Base-by-base conservation (phyloP, 2,113 vertebrate species). In the Pelusios castaneus region DNA sequence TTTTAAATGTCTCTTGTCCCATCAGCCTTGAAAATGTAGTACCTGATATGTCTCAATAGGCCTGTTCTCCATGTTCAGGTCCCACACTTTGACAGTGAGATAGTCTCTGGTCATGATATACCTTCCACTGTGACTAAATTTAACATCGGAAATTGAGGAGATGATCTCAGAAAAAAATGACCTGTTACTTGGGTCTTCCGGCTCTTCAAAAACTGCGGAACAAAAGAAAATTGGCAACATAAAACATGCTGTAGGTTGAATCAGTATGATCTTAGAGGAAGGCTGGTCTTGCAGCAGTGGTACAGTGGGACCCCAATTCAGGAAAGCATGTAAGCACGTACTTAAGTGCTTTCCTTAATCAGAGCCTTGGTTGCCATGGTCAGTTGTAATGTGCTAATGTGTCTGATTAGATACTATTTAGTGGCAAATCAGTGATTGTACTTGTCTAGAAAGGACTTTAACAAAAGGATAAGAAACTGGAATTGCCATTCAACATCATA, bases 161-260 rank as follows among this genome's bases (percentile, higher is more conserved):
- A 99, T 99, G 96, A 99, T 99, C 98, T 99, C 99, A 3, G 99
- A 99, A 97, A 99, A 99, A 96, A 99, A 99, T 0, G 99, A 99
- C 47, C 99, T 98, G 88, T 99, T 99, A 97, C 99, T 99, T 7
- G 99, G 99, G 96, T 99, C 99, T 96, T 99, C 99, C 0, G 99
- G 99, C 97, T 99, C 99, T 94, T 99, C 99, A 83, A 99, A 99
- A 98, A 99, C 99, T 99, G 95, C 1, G n/a, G 63, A 47, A 84
- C 27, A 91, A 89, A 94, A 86, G 52, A 58, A 92, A 96, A 73
- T 77, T 2, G 17, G 6, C 31, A 41, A 52, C 21, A 58, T 16
- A 17, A 91, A 91, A 49, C 49, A n/a, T 43, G 10, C 49, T 87
- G 27, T 45, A 63, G 80, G 45, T 3, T 10, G 55, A 25, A 43